phyloP scores from a whole-genome alignment of 2,113 vertebrate species.

The Eonycteris spelaea region DNA sequence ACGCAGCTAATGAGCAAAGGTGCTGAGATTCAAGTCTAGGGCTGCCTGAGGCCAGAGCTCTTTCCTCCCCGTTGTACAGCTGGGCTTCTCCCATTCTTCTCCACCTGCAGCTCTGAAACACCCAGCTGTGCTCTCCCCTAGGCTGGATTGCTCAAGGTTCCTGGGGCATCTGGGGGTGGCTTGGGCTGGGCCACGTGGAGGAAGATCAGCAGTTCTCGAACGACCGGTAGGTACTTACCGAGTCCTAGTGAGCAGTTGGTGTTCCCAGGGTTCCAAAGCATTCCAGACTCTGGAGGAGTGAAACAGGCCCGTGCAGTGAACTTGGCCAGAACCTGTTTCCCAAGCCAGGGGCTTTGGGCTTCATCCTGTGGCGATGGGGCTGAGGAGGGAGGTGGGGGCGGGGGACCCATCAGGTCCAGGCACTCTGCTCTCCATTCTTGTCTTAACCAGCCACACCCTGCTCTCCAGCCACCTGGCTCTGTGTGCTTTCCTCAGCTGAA shows the following conservation, averaged over 20 bases:
- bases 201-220: neutral
- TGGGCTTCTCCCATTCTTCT: neutral
- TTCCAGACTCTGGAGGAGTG: neutral
- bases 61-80: fast-evolving
- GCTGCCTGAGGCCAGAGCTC: neutral
- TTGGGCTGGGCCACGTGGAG: neutral
- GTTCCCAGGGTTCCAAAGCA: neutral
- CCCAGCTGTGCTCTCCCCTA: neutral
- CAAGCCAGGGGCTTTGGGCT: neutral
- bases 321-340: neutral
- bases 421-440: neutral
- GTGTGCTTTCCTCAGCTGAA: neutral
- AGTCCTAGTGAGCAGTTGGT: neutral
- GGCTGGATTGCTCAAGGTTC: neutral
- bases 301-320: fast-evolving
- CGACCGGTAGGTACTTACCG: neutral
- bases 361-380: neutral
- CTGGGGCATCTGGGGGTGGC: neutral
- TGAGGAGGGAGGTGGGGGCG: neutral
- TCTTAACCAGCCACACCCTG: no score
- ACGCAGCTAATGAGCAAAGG: neutral
- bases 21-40: neutral
- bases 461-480: neutral
- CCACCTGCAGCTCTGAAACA: neutral
- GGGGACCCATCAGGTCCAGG: fast-evolving